A percentile compares a stretch with the other conserved stretches of the same genome.
Conservation (phyloP, 2,113 vertebrate species). For the Capreolus pygargus region DNA sequence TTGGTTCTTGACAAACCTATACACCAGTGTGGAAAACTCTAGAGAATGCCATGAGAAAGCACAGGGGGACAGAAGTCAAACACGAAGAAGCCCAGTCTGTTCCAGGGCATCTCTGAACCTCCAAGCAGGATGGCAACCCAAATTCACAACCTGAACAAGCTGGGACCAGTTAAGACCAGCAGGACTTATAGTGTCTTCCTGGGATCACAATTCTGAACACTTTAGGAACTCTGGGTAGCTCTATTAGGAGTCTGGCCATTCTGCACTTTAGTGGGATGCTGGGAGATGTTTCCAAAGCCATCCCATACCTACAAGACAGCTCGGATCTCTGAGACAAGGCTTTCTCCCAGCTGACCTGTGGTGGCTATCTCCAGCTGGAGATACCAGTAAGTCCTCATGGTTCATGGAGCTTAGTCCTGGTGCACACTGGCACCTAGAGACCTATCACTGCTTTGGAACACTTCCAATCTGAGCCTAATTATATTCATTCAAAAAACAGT, state of each 20-base stretch:
- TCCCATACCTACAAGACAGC: not conserved
- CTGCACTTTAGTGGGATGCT: not conserved
- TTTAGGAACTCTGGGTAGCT: not conserved
- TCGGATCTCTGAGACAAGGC: not conserved
- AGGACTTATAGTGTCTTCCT: not conserved
- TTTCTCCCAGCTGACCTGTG: not conserved
- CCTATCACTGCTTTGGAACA: not conserved
- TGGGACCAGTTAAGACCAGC: not conserved
- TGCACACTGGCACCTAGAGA: not conserved
- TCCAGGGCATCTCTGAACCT: not conserved
- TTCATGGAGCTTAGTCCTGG: not conserved
- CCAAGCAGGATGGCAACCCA: not conserved
- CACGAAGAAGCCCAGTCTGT: not conserved
- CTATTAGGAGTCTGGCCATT: not conserved
- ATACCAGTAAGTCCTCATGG: not conserved
- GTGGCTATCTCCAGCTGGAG: not conserved
- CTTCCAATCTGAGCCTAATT: not conserved
- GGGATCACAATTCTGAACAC: not conserved
- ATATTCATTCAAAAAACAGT: not conserved
- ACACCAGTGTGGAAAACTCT: not conserved
- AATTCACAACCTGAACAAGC: not conserved
- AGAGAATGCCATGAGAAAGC: not conserved
- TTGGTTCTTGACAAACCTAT: not conserved
- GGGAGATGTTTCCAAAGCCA: not conserved
- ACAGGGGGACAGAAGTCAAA: not conserved